Conservation (phyloP, 2,797 vertebrate species). For the Phrynocephalus vlangalii region DNA sequence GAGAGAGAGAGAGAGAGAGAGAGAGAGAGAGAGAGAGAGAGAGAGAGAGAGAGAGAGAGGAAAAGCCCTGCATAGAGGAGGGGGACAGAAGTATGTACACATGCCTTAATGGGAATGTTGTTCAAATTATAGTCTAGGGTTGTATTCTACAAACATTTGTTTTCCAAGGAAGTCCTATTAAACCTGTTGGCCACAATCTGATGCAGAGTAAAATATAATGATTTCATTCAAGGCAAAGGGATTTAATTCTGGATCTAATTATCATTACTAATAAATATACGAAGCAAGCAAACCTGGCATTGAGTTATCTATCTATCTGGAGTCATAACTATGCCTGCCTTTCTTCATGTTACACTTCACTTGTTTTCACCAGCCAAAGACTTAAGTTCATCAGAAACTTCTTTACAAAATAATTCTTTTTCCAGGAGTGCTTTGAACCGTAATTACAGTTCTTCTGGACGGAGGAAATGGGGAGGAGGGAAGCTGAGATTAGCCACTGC, state of each 20-base stretch:
- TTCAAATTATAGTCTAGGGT: not conserved
- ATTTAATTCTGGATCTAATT: not conserved
- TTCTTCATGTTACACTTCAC: not conserved
- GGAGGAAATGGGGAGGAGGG: not conserved
- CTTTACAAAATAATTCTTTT: not conserved
- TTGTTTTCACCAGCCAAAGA: not conserved
- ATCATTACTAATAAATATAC: not conserved
- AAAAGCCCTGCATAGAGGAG: too few species aligned
- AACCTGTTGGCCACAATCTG: not conserved
- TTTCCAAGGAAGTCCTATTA: not conserved
- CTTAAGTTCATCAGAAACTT: not conserved
- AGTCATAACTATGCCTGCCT: not conserved
- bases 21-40: fast-evolving
- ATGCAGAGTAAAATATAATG: not conserved
- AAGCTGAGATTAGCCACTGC: not conserved
- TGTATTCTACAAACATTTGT: not conserved
- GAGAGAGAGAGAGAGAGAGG: too few species aligned
- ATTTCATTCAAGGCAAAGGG: not conserved
- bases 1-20: fast-evolving
- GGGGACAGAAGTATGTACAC: too few species aligned
- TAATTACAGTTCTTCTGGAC: not conserved
- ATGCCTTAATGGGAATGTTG: too few species aligned
- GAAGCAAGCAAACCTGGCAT: not conserved
- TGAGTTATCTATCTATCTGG: not conserved
- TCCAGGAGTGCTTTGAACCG: not conserved